A percentile compares a stretch with the other conserved stretches of the same genome.
Conservation (phyloP, 2,797 vertebrate species). For the Poeciliopsis paucimaculata region DNA sequence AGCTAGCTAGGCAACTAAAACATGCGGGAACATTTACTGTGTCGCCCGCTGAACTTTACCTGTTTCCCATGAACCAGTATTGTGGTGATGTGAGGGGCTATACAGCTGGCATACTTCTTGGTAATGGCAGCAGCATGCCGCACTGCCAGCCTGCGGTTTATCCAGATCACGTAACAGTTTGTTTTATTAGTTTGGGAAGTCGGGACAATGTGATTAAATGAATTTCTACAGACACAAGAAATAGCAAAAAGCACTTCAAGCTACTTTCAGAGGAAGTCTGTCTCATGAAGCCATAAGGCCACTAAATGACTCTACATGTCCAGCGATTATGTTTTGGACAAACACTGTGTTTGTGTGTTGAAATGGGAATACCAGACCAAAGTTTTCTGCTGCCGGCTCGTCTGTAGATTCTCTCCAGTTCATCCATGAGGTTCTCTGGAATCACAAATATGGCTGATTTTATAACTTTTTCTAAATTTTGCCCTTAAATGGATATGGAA, state of each 20-base stretch:
- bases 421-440: conserved; percentile 88
- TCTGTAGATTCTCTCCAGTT: conserved; percentile 95
- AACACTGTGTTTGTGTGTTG: not conserved
- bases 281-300: not conserved
- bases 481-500: not conserved
- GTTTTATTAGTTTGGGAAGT: conserved; percentile 10
- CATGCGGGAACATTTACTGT: conserved; percentile 66
- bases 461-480: not conserved
- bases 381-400: conserved; percentile 95
- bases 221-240: not conserved
- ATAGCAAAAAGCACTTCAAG: not conserved
- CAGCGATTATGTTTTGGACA: not conserved
- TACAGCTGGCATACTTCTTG: conserved; percentile 93
- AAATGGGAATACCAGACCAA: conserved; percentile 86
- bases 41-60: conserved; percentile 83
- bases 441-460: conserved; percentile 29
- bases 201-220: not conserved
- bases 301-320: not conserved
- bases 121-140: conserved; percentile 89
- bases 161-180: conserved; percentile 59
- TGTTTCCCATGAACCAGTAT: conserved; percentile 98
- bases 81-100: conserved; percentile 96
- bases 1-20: conserved; percentile 32
- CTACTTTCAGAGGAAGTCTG: not conserved
- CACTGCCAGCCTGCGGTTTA: conserved; percentile 88